Base-by-base conservation (phyloP, 2,888 invertebrate genomes). In the Stegana nigrithorax region DNA sequence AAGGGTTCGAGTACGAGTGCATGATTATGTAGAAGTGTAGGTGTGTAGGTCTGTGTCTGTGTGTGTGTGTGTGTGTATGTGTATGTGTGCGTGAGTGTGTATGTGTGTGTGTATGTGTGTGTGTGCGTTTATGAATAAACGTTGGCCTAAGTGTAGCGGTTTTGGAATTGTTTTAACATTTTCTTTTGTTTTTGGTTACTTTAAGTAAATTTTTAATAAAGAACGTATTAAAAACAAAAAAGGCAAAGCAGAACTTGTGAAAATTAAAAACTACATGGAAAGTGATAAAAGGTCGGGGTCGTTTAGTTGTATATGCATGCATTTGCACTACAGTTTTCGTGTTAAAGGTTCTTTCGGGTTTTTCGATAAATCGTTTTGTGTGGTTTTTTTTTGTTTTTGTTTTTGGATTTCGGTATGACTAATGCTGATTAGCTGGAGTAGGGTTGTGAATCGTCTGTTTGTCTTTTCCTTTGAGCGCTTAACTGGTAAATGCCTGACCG, bases 91-190 rank as follows among this genome's bases (percentile, higher is more conserved):
- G 21, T 47, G n/a, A 23, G 47, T 21, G n/a, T 39, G 17, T 32
- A 5, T 32, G n/a, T 32, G n/a, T 32, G n/a, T 32, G 10, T n/a
- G n/a, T 32, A 5, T 32, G 5, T 39, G 14, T 39, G 39, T 39
- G 39, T 39, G 10, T 39, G 39, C 14, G 17, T 39, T 14, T 14
- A 8, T 3, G 10, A n/a, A 17, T 39, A 23, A 23, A 12, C n/a
- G 47, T 21, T 21, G 21, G 32, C 53, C 32, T 53, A 32, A 32
- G 53, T 53, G 53, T 32, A 53, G 6, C 12, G 53, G 53, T 53
- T 53, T 32, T 32, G 53, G 32, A 53, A 53, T 53, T 47, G 32
- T 19, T 19, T 21, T 14, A 39, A 39, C 1, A 4, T 14, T 32
- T 19, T 27, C 27, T 27, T 2, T 53, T 32, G 7, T 19, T 29